Conservation (phyloP, 2,113 vertebrate species). For the Cepphus grylle region DNA sequence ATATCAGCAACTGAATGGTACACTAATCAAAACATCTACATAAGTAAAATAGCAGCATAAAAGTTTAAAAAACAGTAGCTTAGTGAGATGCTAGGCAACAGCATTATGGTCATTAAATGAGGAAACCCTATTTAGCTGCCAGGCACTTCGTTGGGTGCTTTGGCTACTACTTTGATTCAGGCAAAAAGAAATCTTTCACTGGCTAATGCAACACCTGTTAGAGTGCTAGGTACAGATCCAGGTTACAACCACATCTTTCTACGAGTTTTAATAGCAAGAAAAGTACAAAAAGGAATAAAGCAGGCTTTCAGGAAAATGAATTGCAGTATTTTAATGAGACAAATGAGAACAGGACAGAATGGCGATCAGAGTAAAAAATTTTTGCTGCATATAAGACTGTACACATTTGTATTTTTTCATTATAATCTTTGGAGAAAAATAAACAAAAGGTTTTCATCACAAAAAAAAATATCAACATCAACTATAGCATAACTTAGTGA, state of each 20-base stretch:
- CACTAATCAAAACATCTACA: neutral
- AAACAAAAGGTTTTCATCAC: neutral
- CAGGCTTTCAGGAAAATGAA: neutral
- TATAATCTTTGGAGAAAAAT: neutral
- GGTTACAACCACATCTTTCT: neutral
- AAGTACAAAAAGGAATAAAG: neutral
- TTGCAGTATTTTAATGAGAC: neutral
- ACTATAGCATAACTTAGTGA: neutral
- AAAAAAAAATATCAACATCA: neutral
- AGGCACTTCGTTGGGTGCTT: neutral
- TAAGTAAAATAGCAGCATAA: neutral
- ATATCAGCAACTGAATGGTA: neutral
- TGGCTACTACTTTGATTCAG: neutral
- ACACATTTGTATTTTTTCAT: neutral
- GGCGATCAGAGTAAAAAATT: accelerated
- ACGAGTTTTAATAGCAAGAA: neutral
- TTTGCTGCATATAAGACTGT: neutral
- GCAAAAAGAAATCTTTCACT: neutral
- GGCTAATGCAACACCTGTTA: neutral
- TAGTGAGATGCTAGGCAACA: neutral
- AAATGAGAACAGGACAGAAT: neutral
- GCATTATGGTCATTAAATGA: neutral
- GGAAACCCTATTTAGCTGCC: neutral
- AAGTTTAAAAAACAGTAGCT: neutral
- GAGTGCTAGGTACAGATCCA: neutral